These are phyloP conservation scores for Aphis gossypii DNA, from an alignment of 1,140 invertebrate species.

Conservation along the genomic window DNA sequence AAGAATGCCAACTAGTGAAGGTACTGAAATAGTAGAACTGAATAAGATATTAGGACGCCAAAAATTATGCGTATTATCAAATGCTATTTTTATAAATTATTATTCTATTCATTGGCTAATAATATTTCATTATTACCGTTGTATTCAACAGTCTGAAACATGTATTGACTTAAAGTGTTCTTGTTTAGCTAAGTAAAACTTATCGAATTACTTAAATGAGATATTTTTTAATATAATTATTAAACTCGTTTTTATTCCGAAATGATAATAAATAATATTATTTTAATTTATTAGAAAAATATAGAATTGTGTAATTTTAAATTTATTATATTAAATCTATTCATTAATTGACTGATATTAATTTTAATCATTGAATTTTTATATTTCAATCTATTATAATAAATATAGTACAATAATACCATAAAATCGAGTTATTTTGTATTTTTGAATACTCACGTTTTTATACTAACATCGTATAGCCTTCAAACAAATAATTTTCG, in stretches of 20 bases:
- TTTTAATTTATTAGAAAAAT: not conserved
- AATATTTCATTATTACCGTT: not conserved
- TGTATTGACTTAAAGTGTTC: not conserved
- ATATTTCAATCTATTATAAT: not conserved
- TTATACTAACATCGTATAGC: not conserved
- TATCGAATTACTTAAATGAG: not conserved
- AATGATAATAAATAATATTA: not conserved
- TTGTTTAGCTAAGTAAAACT: not conserved
- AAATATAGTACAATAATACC: not conserved
- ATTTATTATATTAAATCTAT: not conserved
- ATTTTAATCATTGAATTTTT: not conserved
- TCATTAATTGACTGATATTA: not conserved
- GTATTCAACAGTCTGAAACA: not conserved
- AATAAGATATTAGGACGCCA: not conserved
- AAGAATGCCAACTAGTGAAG: not conserved
- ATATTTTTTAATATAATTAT: not conserved
- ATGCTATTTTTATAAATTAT: slow-evolving; percentile 37
- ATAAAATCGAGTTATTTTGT: not conserved
- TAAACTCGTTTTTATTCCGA: not conserved
- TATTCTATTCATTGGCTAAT: slow-evolving; percentile 9
- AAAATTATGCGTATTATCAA: not conserved
- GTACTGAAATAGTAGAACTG: slow-evolving; percentile 15
- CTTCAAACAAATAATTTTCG: not conserved
- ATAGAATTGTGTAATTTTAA: not conserved
- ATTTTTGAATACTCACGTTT: not conserved